Evolutionary conservation across 2,888 invertebrate genomes (phyloP), one percentile per base, ranked within the genome.

Genomic region (Apotomis betuletana): DNA sequence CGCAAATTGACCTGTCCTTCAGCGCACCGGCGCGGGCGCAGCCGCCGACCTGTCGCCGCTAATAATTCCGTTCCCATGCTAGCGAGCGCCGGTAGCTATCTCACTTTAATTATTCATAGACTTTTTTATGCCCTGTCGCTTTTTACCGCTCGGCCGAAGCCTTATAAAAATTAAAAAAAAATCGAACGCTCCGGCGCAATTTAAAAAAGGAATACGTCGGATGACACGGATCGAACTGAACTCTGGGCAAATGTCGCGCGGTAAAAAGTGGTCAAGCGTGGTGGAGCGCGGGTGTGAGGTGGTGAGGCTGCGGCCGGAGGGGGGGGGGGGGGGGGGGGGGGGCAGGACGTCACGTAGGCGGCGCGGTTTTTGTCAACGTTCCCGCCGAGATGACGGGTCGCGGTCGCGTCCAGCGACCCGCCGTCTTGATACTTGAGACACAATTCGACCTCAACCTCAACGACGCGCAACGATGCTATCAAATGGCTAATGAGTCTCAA

Each of bases 181-280:
- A 90, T 89, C 88, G 88, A 90, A 87, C 85, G 82, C 79, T 69
- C 49, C 77, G 87, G 87, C 88, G 91, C 90, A 92, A 91, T 92
- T 92, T 90, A 90, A 92, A 92, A 93, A 92, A 93, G 91, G 90
- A 92, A 91, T 91, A 92, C 89, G 92, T 91, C 91, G 90, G 91
- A 92, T 92, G 93, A 93, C 93, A 93, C 90, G 92, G 92, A 91
- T 92, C 92, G 93, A 93, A 93, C 93, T 92, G 93, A 93, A 93
- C 93, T 92, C 93, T 90, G 92, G 93, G 93, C 92, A 92, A 93
- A 93, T 93, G 93, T 92, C 93, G 93, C 92, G 90, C 89, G 86
- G 89, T 92, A 92, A 93, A 93, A 93, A 93, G 92, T 91, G 90
- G 93, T 92, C 90, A 87, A 85, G 85, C 87, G 85, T 82, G 82